Evolutionary conservation across 2,113 vertebrate species (phyloP), one percentile per base, ranked within the genome.

Genomic region (Sebastes fasciatus): DNA sequence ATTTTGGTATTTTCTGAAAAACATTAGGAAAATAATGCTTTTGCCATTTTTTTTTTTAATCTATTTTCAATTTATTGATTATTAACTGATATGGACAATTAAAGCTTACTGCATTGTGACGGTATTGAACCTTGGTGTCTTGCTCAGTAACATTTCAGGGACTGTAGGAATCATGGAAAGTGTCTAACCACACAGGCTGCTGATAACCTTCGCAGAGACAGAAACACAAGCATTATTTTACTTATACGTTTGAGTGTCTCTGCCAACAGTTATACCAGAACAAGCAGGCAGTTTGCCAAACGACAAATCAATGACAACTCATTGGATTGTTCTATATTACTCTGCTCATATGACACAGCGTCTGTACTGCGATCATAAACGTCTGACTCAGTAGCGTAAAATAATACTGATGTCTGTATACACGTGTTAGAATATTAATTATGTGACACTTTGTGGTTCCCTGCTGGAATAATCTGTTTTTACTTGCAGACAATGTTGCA

Each of bases 211-310:
- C 8, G 4, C 46, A 42, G 26, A 57, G 8, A 10, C 17, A 6
- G n/a, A 46, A 17, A 52, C 51, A 6, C 17, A 40, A 51, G 58
- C 58, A 19, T 54, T 60, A 12, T 26, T 58, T 69, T 43, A 12
- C 63, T 74, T 51, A 21, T 61, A 21, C 14, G 2, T 77, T 61
- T 76, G 42, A 1, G 43, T 40, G 1, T 42, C 40, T 17, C 58
- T 64, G 26, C 45, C 72, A 51, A 51, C 51, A n/a, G 2, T 73
- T 52, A 64, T 1, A 45, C 17, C 72, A 63, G 23, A 8, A 7
- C 65, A 49, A 49, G 17, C 17, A 6, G 73, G 51, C 58, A 26
- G 46, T 63, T 79, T n/a, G 46, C 66, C 77, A 80, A 72, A 40
- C 9, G 2, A 14, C 13, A 1, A 72, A 68, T 64, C 51, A 19